phyloP scores from a whole-genome alignment of 2,113 vertebrate genomes.

The Numenius arquata region DNA sequence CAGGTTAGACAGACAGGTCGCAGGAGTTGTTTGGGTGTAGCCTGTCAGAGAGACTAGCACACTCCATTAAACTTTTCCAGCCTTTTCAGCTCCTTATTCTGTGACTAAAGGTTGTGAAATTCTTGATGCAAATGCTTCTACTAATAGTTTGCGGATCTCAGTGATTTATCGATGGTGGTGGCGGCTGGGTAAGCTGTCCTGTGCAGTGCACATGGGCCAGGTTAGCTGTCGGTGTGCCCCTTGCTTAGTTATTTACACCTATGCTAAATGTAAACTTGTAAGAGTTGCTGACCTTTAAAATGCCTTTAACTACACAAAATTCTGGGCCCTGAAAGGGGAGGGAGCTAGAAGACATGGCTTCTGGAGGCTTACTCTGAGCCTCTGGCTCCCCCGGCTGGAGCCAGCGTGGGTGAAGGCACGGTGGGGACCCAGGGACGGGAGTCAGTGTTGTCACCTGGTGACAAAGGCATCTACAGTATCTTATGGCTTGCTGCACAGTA shows the following conservation, averaged over 20 bases:
- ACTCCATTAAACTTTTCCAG: background rate
- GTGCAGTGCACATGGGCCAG: fast-evolving
- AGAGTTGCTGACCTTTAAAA: background rate
- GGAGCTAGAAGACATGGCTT: background rate
- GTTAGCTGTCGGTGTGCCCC: background rate
- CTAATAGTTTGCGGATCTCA: background rate
- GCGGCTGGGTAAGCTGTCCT: background rate
- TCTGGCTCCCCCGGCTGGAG: constrained; percentile 31
- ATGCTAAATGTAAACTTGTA: background rate
- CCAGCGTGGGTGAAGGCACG: fast-evolving
- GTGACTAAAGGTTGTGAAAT: background rate
- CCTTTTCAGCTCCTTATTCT: background rate
- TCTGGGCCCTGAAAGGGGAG: background rate
- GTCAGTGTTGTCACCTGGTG: background rate
- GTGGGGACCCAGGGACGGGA: background rate
- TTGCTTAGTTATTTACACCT: background rate
- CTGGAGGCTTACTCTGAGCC: background rate
- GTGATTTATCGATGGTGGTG: background rate
- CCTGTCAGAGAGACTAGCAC: background rate
- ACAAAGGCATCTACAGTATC: background rate
- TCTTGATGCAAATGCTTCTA: background rate
- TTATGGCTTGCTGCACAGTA: background rate
- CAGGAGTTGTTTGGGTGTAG: background rate
- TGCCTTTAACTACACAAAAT: background rate
- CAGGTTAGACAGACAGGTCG: background rate